Percentiles rank a stretch among this genome's conserved stretches.
phyloP scores from a whole-genome alignment of 1,140 invertebrate genomes.

The Teleopsis dalmanni region DNA sequence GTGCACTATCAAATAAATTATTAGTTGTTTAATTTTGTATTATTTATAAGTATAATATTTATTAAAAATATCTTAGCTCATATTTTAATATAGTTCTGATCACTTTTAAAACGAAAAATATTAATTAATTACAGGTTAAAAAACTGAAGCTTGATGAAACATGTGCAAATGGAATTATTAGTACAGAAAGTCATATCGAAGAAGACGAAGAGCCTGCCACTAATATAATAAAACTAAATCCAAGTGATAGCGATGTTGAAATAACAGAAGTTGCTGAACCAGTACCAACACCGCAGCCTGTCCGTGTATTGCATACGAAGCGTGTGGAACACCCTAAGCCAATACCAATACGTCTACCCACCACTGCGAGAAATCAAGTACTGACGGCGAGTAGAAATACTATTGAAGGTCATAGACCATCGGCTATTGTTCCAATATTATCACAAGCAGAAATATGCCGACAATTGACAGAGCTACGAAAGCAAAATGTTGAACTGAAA shows the following conservation, averaged over 20 bases:
- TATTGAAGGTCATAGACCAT: not conserved
- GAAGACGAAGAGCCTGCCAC: constrained; percentile 3
- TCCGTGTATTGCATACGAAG: not conserved
- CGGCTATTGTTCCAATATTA: constrained; percentile 32
- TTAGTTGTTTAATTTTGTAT: too few relatives aligned
- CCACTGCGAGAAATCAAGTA: not conserved
- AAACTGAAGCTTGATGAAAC: not conserved
- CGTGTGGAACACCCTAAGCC: constrained; percentile 4
- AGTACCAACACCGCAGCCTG: not conserved
- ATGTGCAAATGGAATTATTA: not conserved
- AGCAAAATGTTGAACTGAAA: constrained; percentile 33
- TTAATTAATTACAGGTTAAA: not conserved
- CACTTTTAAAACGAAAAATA: too few relatives aligned
- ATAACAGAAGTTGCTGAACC: not conserved
- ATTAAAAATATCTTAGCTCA: too few relatives aligned
- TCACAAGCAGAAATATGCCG: constrained; percentile 35
- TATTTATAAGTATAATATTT: too few relatives aligned
- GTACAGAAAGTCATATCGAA: not conserved
- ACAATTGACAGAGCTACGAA: constrained; percentile 32
- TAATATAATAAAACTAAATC: constrained; percentile 9
- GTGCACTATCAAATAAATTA: too few relatives aligned
- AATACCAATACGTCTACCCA: constrained; percentile 14
- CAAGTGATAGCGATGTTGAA: constrained; percentile 6
- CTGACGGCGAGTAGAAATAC: not conserved
- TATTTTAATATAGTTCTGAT: too few relatives aligned